A percentile compares a stretch with the other conserved stretches of the same genome.
These are phyloP conservation scores for Lasioglossum vierecki DNA, from an alignment of 2,888 invertebrate species.

Conservation along the genomic window DNA sequence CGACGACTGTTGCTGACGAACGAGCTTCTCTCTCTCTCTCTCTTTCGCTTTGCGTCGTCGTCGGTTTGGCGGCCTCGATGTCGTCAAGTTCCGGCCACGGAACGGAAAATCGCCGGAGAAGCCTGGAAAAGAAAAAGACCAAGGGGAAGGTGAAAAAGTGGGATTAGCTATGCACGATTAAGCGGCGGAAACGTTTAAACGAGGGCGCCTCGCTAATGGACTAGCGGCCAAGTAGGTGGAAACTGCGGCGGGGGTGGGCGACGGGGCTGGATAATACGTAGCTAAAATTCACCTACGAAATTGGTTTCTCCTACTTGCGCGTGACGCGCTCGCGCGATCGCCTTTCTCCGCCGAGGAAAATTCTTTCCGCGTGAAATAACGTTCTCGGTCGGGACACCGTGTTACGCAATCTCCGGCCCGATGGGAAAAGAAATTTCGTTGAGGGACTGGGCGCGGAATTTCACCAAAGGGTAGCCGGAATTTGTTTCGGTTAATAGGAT, in stretches of 20 bases:
- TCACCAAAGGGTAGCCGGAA: not conserved
- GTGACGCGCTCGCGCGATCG: not conserved
- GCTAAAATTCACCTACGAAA: slow-evolving; percentile 67
- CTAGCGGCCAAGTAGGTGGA: slow-evolving; percentile 66
- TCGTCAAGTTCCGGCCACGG: slow-evolving; percentile 18
- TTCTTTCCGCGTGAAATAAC: slow-evolving; percentile 35
- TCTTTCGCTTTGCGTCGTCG: not conserved
- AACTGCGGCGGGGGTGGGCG: slow-evolving; percentile 33
- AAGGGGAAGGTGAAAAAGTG: slow-evolving; percentile 63
- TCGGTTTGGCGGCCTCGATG: slow-evolving; percentile 13
- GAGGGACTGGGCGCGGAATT: not conserved
- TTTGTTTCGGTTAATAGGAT: not conserved
- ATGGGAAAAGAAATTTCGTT: slow-evolving; percentile 1
- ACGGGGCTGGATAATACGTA: slow-evolving; percentile 59
- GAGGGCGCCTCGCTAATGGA: slow-evolving; percentile 74
- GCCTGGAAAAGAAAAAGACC: slow-evolving; percentile 71
- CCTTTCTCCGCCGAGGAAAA: slow-evolving; percentile 30
- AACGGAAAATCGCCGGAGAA: slow-evolving; percentile 25
- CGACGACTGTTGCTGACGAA: not conserved
- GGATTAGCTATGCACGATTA: slow-evolving; percentile 78
- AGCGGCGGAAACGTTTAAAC: slow-evolving; percentile 77
- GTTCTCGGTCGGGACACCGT: slow-evolving; percentile 4
- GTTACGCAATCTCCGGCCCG: slow-evolving; percentile 19
- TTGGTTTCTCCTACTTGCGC: slow-evolving; percentile 44
- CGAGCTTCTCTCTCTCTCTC: not conserved